Evolutionary conservation across 2,113 vertebrate species (phyloP).

Genomic region (Nettapus auritus): DNA sequence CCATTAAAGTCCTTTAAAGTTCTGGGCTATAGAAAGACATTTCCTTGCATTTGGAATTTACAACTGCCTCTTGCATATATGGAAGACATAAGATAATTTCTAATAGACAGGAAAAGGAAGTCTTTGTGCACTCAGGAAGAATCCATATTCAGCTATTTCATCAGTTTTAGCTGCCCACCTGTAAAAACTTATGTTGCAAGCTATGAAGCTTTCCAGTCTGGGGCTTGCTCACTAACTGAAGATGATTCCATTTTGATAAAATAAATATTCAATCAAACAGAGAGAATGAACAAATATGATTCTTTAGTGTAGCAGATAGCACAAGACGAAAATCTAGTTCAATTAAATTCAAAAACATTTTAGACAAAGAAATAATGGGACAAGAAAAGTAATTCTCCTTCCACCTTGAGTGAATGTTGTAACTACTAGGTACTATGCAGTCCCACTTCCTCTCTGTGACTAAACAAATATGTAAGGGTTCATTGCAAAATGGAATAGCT

Average conservation of each 20-base stretch:
- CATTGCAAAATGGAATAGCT: neutral
- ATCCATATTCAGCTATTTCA: neutral
- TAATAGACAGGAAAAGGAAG: neutral
- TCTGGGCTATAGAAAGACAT: neutral
- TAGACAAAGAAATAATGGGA: neutral
- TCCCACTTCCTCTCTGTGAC: neutral
- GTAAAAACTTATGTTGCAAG: accelerated
- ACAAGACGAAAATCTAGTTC: neutral
- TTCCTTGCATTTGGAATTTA: neutral
- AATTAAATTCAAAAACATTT: neutral
- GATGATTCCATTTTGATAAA: neutral
- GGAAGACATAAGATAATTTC: neutral
- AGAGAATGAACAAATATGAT: neutral
- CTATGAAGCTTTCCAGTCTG: neutral
- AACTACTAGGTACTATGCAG: neutral
- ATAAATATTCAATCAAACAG: neutral
- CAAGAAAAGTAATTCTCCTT: neutral
- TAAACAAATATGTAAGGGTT: neutral
- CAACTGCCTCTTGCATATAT: neutral
- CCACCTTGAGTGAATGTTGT: neutral
- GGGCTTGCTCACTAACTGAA: neutral
- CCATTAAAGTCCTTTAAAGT: neutral
- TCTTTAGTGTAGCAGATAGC: neutral
- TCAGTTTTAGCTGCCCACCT: neutral
- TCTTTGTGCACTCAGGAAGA: neutral